Evolutionary conservation across 2,113 vertebrate species (phyloP).

Genomic region (Cromileptes altivelis): DNA sequence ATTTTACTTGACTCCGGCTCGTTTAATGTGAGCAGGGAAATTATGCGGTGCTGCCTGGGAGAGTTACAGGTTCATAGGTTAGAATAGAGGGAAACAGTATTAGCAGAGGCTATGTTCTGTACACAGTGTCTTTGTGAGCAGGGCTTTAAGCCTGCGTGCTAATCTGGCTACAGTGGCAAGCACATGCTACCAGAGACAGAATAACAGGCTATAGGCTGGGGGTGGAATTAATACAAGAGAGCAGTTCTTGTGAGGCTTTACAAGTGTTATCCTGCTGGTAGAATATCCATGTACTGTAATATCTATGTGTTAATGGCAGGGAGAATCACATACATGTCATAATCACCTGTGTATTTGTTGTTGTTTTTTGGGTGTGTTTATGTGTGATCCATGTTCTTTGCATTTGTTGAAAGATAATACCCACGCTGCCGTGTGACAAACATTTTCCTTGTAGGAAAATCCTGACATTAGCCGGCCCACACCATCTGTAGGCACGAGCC

Average conservation of each 20-base stretch:
- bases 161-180: constrained; percentile 78
- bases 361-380: not conserved
- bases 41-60: constrained; percentile 6
- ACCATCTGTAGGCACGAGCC: constrained; percentile 40
- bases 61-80: constrained; percentile 48
- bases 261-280: constrained; percentile 40
- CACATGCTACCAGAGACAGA: constrained; percentile 71
- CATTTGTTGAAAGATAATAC: constrained; percentile 20
- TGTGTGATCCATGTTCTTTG: not conserved
- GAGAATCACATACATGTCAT: not conserved
- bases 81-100: constrained; percentile 55
- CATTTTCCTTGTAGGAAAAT: constrained; percentile 30
- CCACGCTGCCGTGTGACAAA: constrained; percentile 29
- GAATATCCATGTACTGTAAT: constrained; percentile 1
- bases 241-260: constrained; percentile 55
- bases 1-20: constrained; percentile 37
- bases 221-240: constrained; percentile 68
- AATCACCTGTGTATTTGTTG: not conserved
- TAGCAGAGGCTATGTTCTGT: constrained; percentile 66
- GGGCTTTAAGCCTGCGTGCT: constrained; percentile 74
- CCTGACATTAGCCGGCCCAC: constrained; percentile 22
- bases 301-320: constrained; percentile 7
- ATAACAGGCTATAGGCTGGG: constrained; percentile 56
- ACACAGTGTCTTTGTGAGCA: constrained; percentile 74
- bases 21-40: constrained; percentile 47